Percentiles rank a stretch among this genome's conserved stretches.
phyloP scores from a whole-genome alignment of 2,113 vertebrate species.

The Phoxinus phoxinus region DNA sequence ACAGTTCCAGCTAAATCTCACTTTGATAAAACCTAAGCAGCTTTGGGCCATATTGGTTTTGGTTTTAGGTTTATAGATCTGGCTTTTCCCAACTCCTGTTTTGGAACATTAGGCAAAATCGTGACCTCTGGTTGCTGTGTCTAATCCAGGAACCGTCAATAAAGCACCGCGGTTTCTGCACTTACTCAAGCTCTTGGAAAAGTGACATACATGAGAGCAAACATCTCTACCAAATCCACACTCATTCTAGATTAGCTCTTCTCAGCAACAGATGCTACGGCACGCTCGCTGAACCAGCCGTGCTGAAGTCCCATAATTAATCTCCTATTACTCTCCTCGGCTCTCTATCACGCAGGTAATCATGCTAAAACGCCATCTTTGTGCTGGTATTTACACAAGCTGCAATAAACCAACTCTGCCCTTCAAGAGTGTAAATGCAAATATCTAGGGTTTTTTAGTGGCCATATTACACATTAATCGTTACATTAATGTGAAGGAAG shows the following conservation, averaged over 20 bases:
- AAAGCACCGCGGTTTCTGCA: background rate
- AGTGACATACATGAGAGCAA: slow-evolving; percentile 60
- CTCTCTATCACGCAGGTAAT: slow-evolving; percentile 68
- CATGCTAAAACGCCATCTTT: slow-evolving; percentile 42
- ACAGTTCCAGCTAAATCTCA: slow-evolving; percentile 17
- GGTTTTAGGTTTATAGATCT: slow-evolving; percentile 6
- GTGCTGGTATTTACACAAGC: slow-evolving; percentile 35
- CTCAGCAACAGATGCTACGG: slow-evolving; percentile 65
- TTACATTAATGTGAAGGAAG: background rate
- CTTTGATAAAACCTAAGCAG: background rate
- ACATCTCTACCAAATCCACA: slow-evolving; percentile 69
- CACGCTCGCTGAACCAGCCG: slow-evolving; percentile 52
- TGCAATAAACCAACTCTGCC: background rate
- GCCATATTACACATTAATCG: background rate
- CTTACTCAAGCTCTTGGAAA: slow-evolving; percentile 43
- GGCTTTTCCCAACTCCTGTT: background rate
- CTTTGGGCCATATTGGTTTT: slow-evolving; percentile 12
- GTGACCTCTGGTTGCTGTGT: background rate
- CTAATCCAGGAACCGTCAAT: background rate
- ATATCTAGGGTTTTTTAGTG: background rate
- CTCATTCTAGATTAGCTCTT: slow-evolving; percentile 71
- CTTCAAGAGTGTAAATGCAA: background rate
- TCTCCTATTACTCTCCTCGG: slow-evolving; percentile 72
- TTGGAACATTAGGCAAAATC: slow-evolving; percentile 1
- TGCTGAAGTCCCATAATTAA: slow-evolving; percentile 72